Evolutionary conservation across 2,113 vertebrate genomes (phyloP).

Genomic region (Zapornia atra): DNA sequence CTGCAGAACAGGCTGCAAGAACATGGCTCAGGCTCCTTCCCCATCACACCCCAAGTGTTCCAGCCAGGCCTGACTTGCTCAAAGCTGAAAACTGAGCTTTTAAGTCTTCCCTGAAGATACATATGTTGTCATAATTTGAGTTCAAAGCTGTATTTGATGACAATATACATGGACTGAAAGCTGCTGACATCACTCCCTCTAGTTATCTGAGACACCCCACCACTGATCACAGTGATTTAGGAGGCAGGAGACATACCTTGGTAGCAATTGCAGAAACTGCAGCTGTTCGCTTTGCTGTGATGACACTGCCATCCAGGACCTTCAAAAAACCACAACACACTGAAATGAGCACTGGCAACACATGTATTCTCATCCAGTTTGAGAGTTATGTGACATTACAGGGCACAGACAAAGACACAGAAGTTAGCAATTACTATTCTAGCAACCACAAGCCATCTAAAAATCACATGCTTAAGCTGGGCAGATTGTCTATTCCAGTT

Average conservation of each 20-base stretch:
- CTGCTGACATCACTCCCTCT: background rate
- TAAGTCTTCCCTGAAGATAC: background rate
- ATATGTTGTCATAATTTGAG: background rate
- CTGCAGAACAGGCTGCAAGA: background rate
- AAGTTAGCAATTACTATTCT: background rate
- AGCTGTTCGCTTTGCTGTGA: constrained; percentile 91
- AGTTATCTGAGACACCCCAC: background rate
- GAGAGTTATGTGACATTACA: background rate
- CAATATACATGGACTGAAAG: background rate
- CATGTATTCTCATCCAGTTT: background rate
- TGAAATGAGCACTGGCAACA: background rate
- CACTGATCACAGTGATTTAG: background rate
- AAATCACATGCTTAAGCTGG: background rate
- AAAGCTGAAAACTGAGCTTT: background rate
- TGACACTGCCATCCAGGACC: constrained; percentile 90
- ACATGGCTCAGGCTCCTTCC: background rate
- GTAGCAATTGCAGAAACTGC: constrained; percentile 93
- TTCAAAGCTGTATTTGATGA: background rate
- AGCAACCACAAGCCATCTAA: background rate
- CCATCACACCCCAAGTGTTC: background rate
- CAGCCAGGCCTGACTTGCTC: background rate
- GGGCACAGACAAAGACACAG: background rate
- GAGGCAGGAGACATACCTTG: constrained; percentile 78
- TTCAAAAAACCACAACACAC: constrained; percentile 43
- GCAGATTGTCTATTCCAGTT: background rate